These are phyloP conservation scores for Piprites chloris DNA, from an alignment of 2,113 vertebrate species.

Conservation along the genomic window DNA sequence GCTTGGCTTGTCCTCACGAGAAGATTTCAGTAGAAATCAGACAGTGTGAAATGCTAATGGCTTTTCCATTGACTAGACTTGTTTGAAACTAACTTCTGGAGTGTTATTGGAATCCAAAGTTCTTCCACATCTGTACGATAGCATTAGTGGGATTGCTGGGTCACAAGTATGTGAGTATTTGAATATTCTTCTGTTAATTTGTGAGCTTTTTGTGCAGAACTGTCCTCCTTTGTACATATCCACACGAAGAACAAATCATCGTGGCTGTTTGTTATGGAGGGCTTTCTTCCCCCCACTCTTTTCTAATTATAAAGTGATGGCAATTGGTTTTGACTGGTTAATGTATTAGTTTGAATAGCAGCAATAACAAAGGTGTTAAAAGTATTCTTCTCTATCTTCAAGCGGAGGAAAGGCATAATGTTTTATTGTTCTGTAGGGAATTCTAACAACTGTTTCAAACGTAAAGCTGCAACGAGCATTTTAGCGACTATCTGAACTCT, in stretches of 20 bases:
- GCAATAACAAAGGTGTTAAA: conserved; percentile 17
- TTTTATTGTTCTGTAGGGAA: conserved; percentile 2
- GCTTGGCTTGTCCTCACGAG: background rate
- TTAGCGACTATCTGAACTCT: conserved; percentile 36
- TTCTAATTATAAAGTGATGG: background rate
- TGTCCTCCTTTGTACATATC: background rate
- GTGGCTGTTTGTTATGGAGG: background rate
- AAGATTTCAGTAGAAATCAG: background rate
- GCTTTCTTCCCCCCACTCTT: background rate
- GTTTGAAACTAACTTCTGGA: background rate
- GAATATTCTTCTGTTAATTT: background rate
- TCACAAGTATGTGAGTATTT: background rate
- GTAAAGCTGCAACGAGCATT: background rate
- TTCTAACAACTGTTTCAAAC: conserved; percentile 39
- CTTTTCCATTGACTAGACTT: background rate
- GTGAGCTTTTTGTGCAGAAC: background rate
- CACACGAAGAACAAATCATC: background rate
- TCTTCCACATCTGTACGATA: background rate
- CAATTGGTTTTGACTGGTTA: background rate
- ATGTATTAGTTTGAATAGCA: background rate
- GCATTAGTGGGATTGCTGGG: background rate
- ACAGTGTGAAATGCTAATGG: background rate
- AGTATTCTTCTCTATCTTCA: background rate
- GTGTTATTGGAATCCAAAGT: background rate
- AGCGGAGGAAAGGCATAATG: background rate